phyloP scores from a whole-genome alignment of 2,113 vertebrate genomes.

The Tachysurus vachellii region DNA sequence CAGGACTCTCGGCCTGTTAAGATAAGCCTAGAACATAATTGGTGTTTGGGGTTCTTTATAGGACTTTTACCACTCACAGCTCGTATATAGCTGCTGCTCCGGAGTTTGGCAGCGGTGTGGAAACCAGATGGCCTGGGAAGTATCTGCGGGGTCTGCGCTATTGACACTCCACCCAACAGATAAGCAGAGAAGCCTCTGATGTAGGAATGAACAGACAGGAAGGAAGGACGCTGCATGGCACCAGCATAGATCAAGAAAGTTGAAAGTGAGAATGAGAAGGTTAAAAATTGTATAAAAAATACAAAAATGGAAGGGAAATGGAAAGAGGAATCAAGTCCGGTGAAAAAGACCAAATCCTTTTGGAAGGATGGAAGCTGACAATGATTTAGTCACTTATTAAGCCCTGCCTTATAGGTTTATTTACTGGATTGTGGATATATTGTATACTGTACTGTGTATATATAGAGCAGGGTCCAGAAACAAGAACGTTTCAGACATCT shows the following conservation, averaged over 20 bases:
- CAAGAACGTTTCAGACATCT: neutral
- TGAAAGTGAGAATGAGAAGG: slow-evolving; percentile 19
- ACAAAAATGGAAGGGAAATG: neutral
- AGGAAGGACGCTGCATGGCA: slow-evolving; percentile 15
- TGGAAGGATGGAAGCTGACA: neutral
- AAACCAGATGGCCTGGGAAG: slow-evolving; percentile 51
- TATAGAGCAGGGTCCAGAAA: neutral
- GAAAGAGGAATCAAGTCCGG: neutral
- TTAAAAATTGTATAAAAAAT: neutral
- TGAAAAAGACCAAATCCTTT: neutral
- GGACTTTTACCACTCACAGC: slow-evolving; percentile 35
- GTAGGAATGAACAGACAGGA: slow-evolving; percentile 35
- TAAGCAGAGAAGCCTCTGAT: slow-evolving; percentile 48
- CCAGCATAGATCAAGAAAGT: slow-evolving; percentile 18
- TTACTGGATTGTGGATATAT: neutral
- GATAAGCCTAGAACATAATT: slow-evolving; percentile 33
- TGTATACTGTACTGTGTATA: neutral
- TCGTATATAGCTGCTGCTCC: slow-evolving; percentile 24
- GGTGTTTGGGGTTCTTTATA: slow-evolving; percentile 33
- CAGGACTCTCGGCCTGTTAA: neutral
- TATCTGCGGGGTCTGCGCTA: slow-evolving; percentile 24
- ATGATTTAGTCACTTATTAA: neutral
- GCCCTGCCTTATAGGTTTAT: neutral
- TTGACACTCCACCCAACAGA: slow-evolving; percentile 33
- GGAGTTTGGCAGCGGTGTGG: slow-evolving; percentile 41